Conservation (phyloP, 1,140 invertebrate species). For the Zaprionus davidi region DNA sequence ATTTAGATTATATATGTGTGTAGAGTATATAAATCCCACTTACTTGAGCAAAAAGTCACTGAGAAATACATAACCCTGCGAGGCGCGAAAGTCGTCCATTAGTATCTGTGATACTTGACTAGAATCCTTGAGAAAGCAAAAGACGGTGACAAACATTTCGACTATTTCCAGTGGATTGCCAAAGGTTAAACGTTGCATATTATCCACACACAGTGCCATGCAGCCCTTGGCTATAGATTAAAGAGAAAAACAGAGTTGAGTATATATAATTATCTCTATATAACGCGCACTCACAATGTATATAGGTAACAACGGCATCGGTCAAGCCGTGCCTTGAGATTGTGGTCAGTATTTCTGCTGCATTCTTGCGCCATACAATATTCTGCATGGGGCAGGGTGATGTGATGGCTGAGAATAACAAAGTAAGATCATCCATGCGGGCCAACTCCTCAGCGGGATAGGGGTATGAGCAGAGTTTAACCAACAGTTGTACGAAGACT, state of each 20-base stretch:
- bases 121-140: conserved; percentile 99
- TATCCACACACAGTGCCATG: conserved; percentile 97
- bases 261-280: neutral
- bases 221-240: conserved; percentile 94
- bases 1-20: neutral
- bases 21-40: conserved; percentile 63
- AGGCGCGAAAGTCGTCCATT: conserved; percentile 97
- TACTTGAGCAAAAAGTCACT: conserved; percentile 97
- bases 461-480: conserved; percentile 95
- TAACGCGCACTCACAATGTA: conserved; percentile 93
- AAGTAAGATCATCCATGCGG: conserved; percentile 96
- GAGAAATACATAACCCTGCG: conserved; percentile 97
- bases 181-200: conserved; percentile 97
- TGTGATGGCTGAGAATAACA: conserved; percentile 98
- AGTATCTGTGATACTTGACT: conserved; percentile 97
- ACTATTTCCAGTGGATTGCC: conserved; percentile 97
- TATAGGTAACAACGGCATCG: conserved; percentile 96
- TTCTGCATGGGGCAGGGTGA: conserved; percentile 97
- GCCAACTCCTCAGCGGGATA: conserved; percentile 98
- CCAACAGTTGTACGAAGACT: conserved; percentile 98
- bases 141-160: conserved; percentile 99
- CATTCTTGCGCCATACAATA: conserved; percentile 97
- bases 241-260: neutral
- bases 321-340: conserved; percentile 97
- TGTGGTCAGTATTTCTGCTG: conserved; percentile 95